Base-by-base conservation (phyloP, 2,888 invertebrate genomes). In the Priocnemis perturbator region DNA sequence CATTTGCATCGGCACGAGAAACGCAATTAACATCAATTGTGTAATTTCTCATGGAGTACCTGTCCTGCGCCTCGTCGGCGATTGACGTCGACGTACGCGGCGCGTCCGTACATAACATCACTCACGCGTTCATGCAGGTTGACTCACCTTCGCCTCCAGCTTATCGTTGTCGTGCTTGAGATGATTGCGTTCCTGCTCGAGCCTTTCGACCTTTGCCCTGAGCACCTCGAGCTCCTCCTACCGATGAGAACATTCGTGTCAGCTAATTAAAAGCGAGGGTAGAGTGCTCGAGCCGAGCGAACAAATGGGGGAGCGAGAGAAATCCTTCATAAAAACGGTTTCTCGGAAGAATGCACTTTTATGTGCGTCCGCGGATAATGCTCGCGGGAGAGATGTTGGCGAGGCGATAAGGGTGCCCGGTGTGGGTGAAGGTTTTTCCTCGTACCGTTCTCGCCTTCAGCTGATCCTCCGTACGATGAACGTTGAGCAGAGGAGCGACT, bases 381-480 rank as follows among this genome's bases (percentile, higher is more conserved):
- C 11, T 19, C 37, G 37, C 21, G n/a, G 44, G 11, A 20, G 21
- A 58, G 30, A 56, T 37, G 26, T 55, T 55, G 3, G 26, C 30
- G 11, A n/a, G 37, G 26, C 11, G 44, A 17, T 37, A 57, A 21
- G 20, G 3, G n/a, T 20, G 14, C n/a, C 19, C 45, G n/a, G 17
- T 5, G 37, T 7, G 37, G 37, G 37, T 11, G 37, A 11, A 37
- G 19, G 50, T 14, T 19, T 50, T 50, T 50, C 50, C 14, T 3
- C 50, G n/a, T 81, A 97, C 96, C 93, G 95, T 95, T 86, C 95
- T 96, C 69, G 94, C 93, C 76, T 95, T 94, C 70, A 98, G 92
- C 87, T 97, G 95, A 89, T 98, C 97, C 88, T 98, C 98, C 21
- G 97, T 97, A 73, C 97, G 92, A 89, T 98, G 97, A 9, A 98